Evolutionary conservation across 2,797 vertebrate genomes (phyloP), one percentile per base, ranked within the genome.

Genomic region (Karalla daura): DNA sequence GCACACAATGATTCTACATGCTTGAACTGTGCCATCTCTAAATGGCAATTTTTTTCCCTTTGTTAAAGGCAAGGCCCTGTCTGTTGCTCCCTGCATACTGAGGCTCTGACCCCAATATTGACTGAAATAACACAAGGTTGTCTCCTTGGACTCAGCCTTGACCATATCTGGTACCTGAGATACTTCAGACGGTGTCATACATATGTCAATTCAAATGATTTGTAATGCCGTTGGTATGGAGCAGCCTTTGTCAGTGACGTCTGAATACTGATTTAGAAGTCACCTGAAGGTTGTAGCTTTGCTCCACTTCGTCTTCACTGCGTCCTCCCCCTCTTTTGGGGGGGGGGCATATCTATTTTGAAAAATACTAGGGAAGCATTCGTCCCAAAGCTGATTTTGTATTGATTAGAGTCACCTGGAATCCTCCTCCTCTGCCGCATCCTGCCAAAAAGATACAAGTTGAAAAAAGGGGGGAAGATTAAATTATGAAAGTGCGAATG

Each of bases 341-440:
- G 9, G n/a, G n/a, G n/a, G n/a, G n/a, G n/a, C n/a, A n/a, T 59
- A 43, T 25, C 17, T 43, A 10, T 41, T 49, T 71, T 46, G 12
- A 70, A 49, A 63, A 46, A 36, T 9, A 12, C 12, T 20, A 37
- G n/a, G 12, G 27, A 59, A 15, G 17, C 20, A 43, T 64, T 24
- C 23, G 17, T 8, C 49, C 18, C 35, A 74, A 63, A 77, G 46
- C 52, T 70, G 36, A 80, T 84, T 81, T 73, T 33, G 5, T 53
- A 71, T 69, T 65, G 66, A 88, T 85, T 68, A 54, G 2, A 84
- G 68, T 74, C 64, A 55, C 68, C 49, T 51, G 45, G 53, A 84
- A 68, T 74, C 60, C 56, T 52, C 33, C 37, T 7, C 36, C 24
- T 44, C 36, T 7, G 10, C 52, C 23, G 36, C 70, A 47, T 71